Evolutionary conservation across 2,113 vertebrate species (phyloP).

Genomic region (Rostratula benghalensis): DNA sequence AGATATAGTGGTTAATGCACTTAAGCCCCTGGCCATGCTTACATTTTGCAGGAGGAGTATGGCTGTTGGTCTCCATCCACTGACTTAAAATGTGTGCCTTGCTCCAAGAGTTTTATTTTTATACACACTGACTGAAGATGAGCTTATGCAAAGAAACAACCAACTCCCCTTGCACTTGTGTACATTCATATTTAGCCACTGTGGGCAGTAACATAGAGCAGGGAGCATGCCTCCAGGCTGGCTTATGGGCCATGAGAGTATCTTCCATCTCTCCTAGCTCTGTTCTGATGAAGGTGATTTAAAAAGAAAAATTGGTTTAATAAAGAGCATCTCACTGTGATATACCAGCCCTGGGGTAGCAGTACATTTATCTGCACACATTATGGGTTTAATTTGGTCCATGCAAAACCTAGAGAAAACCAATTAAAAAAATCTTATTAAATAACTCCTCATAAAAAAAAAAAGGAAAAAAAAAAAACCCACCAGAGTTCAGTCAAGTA

Average conservation of each 20-base stretch:
- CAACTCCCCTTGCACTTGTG: neutral
- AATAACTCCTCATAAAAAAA: neutral
- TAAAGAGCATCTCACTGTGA: conserved; percentile 34
- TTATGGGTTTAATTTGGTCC: conserved; percentile 42
- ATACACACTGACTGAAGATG: neutral
- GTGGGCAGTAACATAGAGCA: neutral
- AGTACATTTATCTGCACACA: conserved; percentile 5
- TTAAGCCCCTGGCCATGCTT: neutral
- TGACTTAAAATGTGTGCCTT: neutral
- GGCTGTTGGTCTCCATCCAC: neutral
- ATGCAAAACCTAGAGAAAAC: neutral
- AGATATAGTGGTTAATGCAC: neutral
- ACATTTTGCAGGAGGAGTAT: neutral
- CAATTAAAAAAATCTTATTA: neutral
- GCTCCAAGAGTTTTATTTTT: neutral
- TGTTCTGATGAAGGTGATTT: conserved; percentile 18
- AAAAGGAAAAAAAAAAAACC: neutral
- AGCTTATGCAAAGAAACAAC: neutral
- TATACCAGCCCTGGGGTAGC: neutral
- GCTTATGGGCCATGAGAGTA: neutral
- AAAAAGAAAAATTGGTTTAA: conserved; percentile 58
- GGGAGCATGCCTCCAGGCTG: neutral
- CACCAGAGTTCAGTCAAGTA: neutral
- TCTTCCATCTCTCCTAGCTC: neutral
- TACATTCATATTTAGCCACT: neutral